phyloP scores from a whole-genome alignment of 1,140 invertebrate species.

The Apolygus lucorum region DNA sequence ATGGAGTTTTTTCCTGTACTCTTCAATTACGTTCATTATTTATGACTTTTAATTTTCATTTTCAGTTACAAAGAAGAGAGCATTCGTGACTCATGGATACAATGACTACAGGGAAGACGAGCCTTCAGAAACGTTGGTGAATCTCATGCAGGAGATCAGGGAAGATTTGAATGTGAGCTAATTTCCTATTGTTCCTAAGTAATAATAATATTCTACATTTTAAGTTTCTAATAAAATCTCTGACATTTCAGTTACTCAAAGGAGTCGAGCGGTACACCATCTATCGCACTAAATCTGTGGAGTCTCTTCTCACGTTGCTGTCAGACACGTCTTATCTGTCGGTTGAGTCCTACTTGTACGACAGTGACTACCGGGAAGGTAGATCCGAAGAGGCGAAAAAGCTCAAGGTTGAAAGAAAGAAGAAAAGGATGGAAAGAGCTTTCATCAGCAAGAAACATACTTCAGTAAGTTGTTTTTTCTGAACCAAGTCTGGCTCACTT shows the following conservation, averaged over 20 bases:
- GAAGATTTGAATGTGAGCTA: slow-evolving; percentile 4
- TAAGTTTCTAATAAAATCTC: too few species aligned
- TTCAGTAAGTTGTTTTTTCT: background rate
- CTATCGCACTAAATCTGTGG: background rate
- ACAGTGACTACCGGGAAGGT: slow-evolving; percentile 4
- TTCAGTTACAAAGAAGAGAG: slow-evolving; percentile 1
- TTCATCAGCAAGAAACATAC: background rate
- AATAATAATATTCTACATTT: too few species aligned
- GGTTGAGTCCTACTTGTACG: background rate
- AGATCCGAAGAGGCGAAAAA: slow-evolving; percentile 1
- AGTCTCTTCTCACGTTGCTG: background rate
- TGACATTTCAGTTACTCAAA: background rate
- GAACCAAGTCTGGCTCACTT: background rate
- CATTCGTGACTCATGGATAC: background rate
- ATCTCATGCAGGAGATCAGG: background rate
- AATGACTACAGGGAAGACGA: slow-evolving; percentile 8
- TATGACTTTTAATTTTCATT: too few species aligned
- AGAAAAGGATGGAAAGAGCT: background rate
- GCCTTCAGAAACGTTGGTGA: background rate
- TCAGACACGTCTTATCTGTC: slow-evolving; percentile 1
- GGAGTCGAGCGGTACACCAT: background rate
- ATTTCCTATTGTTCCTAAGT: too few species aligned
- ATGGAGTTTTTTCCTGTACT: too few species aligned
- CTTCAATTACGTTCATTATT: too few species aligned
- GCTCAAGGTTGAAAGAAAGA: background rate